Evolutionary conservation across 2,888 invertebrate genomes (phyloP).

Genomic region (Caenorhabditis zanzibari): DNA sequence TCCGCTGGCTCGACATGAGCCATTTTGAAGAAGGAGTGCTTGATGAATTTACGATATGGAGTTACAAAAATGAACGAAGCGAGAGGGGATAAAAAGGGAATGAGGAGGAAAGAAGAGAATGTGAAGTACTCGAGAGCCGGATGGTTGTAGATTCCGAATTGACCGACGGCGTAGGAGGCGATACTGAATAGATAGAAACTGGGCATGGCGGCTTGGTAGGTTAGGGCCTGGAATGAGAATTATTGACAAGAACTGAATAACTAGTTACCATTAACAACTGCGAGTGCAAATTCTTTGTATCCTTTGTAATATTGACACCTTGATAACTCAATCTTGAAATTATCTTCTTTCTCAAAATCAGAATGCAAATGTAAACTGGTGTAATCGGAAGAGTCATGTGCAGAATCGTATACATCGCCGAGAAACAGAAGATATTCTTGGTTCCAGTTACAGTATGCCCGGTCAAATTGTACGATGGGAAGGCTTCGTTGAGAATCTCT

Average conservation of each 20-base stretch:
- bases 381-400: constrained; percentile 70
- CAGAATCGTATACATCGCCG: constrained; percentile 62
- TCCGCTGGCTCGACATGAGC: constrained; percentile 31
- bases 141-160: constrained; percentile 65
- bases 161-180: constrained; percentile 63
- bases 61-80: constrained; percentile 64
- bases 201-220: constrained; percentile 59
- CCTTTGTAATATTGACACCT: constrained; percentile 57
- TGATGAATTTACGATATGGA: constrained; percentile 60
- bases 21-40: constrained; percentile 18
- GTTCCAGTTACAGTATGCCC: constrained; percentile 52
- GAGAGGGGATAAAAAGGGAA: constrained; percentile 62
- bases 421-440: constrained; percentile 48
- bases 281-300: constrained; percentile 64
- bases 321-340: constrained; percentile 40
- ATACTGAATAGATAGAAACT: constrained; percentile 65
- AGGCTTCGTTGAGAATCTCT: constrained; percentile 21
- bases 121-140: constrained; percentile 64
- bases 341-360: constrained; percentile 59
- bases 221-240: constrained; percentile 39
- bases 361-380: constrained; percentile 65
- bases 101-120: constrained; percentile 54
- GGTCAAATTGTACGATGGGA: constrained; percentile 59
- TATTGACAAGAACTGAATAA: too few species aligned
- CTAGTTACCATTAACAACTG: constrained; percentile 63